These are phyloP conservation scores for Cyprinodon variegatus DNA, from an alignment of 2,113 vertebrate species.

Conservation along the genomic window DNA sequence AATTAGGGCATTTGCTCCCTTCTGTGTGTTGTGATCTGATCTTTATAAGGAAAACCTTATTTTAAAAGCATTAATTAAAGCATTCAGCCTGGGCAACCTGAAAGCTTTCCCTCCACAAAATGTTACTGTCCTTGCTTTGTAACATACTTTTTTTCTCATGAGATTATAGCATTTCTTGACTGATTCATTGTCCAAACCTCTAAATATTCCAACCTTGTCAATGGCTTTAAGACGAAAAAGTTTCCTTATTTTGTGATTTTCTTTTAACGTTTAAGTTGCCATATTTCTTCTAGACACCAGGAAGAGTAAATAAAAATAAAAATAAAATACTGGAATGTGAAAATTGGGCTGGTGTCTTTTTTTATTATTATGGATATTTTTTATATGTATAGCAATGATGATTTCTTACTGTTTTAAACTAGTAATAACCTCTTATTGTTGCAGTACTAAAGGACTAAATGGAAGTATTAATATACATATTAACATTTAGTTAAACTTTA, in stretches of 20 bases:
- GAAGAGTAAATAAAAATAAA: slow-evolving; percentile 1
- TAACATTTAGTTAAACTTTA: too few relatives aligned
- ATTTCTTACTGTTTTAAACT: neutral
- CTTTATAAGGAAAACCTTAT: neutral
- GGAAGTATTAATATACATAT: too few relatives aligned
- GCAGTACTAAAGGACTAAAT: too few relatives aligned
- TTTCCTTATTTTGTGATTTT: neutral
- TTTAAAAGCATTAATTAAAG: neutral
- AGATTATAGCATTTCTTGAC: neutral
- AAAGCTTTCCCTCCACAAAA: neutral
- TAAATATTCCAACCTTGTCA: neutral
- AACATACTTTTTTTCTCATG: neutral
- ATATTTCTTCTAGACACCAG: neutral
- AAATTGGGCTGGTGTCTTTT: neutral
- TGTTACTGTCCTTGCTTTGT: slow-evolving; percentile 4
- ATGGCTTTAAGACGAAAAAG: slow-evolving; percentile 7
- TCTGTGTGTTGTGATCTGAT: neutral
- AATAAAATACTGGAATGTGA: slow-evolving; percentile 25
- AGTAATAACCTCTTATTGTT: too few relatives aligned
- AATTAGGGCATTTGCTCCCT: neutral
- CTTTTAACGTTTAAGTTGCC: slow-evolving; percentile 2
- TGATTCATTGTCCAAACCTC: neutral
- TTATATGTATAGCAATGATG: neutral
- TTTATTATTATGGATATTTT: neutral
- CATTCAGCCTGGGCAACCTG: neutral